phyloP scores from a whole-genome alignment of 1,140 invertebrate species.

The Limonius californicus region DNA sequence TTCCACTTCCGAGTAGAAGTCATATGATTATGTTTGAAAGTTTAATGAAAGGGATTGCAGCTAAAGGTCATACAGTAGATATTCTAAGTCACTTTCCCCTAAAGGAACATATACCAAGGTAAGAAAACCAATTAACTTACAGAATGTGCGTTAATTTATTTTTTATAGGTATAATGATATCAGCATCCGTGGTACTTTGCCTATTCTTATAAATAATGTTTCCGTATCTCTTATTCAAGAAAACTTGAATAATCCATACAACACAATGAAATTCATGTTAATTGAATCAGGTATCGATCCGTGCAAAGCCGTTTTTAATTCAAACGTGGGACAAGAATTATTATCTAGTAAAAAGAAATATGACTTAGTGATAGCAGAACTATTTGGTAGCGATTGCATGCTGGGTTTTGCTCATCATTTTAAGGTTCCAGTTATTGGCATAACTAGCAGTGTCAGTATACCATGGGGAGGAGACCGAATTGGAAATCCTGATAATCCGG shows the following conservation, averaged over 20 bases:
- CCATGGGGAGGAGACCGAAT: constrained; percentile 50
- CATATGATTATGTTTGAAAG: constrained; percentile 10
- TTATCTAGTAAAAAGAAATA: not conserved
- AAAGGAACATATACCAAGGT: not conserved
- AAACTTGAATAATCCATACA: not conserved
- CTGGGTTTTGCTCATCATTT: constrained; percentile 16
- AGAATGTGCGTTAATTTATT: too few species aligned
- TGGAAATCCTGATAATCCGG: constrained; percentile 56
- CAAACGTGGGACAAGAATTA: too few species aligned
- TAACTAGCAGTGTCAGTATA: constrained; percentile 57
- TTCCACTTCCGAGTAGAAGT: constrained; percentile 14
- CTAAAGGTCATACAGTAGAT: constrained; percentile 16
- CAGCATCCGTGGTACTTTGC: constrained; percentile 36
- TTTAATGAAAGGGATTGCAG: constrained; percentile 10
- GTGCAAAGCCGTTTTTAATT: constrained; percentile 10
- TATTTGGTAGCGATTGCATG: constrained; percentile 19
- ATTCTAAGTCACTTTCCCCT: constrained; percentile 18
- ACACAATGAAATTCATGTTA: not conserved
- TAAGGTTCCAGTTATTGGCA: constrained; percentile 45
- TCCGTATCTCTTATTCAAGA: not conserved
- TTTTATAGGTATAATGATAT: constrained; percentile 41
- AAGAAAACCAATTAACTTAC: not conserved
- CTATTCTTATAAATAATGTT: constrained; percentile 18
- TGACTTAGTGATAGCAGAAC: constrained; percentile 16
- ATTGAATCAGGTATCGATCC: not conserved